Base-by-base conservation (phyloP, 2,888 invertebrate genomes). In the Koerneria pararmatus region DNA sequence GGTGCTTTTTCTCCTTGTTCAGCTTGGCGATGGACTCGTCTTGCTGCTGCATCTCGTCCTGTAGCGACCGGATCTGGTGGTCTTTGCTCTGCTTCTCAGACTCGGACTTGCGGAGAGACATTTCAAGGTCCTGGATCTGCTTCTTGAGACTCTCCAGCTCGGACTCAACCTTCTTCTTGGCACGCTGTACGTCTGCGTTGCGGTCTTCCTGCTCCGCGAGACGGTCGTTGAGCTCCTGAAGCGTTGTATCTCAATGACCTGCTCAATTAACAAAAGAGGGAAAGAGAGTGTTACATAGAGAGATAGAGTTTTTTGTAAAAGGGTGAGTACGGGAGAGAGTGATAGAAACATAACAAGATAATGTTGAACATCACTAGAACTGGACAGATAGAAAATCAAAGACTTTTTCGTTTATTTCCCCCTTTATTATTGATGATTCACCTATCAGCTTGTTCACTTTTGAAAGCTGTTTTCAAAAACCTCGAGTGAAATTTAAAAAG, bases 71-170 rank as follows among this genome's bases (percentile, higher is more conserved):
- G 74, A 80, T 79, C 71, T 80, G 80, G 72, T 80, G 79, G 67
- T 80, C 80, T 71, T 80, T 80, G 67, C 76, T 75, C 68, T 78
- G 76, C 71, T 81, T 82, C 73, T 82, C 82, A 48, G 74, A 72
- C 63, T 80, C 80, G 51, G 76, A 73, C 76, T 82, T 81, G 68
- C 81, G 76, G 29, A 82, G 74, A 60, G 69, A 70, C 73, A 74
- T 78, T 67, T 78, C 74, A 60, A 76, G 71, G 46, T 76, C 74
- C 66, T 82, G 78, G 70, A 81, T 80, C 69, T 78, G 78, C 75
- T 80, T 79, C 74, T 82, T 81, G 69, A 94, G 88, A 76, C 92
- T 92, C 74, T 91, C 88, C 77, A 92, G 89, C 86, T 97, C 95
- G 85, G 92, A 92, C 83, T 97, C 95, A 86, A 94, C 88, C 88